Conservation (phyloP, 2,113 vertebrate species). For the Misgurnus mizolepis region DNA sequence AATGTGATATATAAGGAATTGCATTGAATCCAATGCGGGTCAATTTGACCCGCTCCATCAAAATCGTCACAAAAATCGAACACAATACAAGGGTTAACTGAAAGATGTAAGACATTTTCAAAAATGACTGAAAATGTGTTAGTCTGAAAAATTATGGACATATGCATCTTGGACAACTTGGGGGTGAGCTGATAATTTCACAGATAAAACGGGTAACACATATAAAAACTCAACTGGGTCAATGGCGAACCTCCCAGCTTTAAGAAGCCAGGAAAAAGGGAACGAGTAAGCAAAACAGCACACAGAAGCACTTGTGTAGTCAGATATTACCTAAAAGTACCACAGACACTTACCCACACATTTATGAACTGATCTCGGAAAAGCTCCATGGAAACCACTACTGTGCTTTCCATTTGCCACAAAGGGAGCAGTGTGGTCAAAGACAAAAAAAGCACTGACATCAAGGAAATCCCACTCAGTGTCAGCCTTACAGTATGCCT, state of each 20-base stretch:
- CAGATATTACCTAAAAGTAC: not conserved
- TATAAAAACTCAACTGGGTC: not conserved
- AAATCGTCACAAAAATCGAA: too few species aligned
- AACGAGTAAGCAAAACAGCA: slow-evolving; percentile 3
- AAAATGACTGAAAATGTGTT: too few species aligned
- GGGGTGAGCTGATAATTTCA: too few species aligned
- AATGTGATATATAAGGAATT: too few species aligned
- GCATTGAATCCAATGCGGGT: too few species aligned
- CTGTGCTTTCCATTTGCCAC: slow-evolving; percentile 1
- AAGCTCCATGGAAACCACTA: slow-evolving; percentile 7
- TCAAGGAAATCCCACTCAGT: not conserved
- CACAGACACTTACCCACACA: not conserved
- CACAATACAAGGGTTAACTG: too few species aligned
- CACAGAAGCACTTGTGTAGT: slow-evolving; percentile 26
- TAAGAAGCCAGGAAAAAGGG: slow-evolving; percentile 2
- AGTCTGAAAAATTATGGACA: too few species aligned
- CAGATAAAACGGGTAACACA: too few species aligned
- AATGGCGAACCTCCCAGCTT: slow-evolving; percentile 12
- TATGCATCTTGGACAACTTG: too few species aligned
- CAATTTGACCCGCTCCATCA: too few species aligned
- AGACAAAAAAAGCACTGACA: slow-evolving; percentile 17
- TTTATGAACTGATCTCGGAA: slow-evolving; percentile 4
- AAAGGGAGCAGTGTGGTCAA: slow-evolving; percentile 9
- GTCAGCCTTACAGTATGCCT: not conserved
- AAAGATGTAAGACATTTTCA: too few species aligned